Evolutionary conservation across 2,888 invertebrate genomes (phyloP), one percentile per base, ranked within the genome.

Genomic region (Yponomeuta evonymella): DNA sequence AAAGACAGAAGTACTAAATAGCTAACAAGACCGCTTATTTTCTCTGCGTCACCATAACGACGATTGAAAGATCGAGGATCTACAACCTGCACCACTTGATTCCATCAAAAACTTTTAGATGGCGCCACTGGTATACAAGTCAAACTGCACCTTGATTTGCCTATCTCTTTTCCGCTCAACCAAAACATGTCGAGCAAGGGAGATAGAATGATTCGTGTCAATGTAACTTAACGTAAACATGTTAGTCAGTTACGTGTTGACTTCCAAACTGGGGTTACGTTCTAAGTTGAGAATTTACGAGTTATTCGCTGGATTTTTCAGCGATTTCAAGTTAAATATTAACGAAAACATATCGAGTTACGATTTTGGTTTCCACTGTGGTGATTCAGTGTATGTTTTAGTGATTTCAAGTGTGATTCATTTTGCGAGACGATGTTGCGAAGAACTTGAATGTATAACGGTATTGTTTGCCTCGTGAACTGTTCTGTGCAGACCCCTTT

Each of bases 171-270:
- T 75, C 77, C 75, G 73, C 71, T 70, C 71, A 15, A 51, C 6
- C 1, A 23, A 12, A 63, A 15, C 58, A 51, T 68, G 15, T 30
- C 48, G 0, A 63, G 71, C 29, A 36, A 87, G 72, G 79, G 81
- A 77, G 83, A 83, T 70, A 76, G 69, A 73, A 70, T 72, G 72
- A 72, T 71, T 76, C 72, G 75, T 80, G 81, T 81, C 83, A 86
- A 83, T 83, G 83, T 81, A 86, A 83, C 83, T 77, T 83, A 82
- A 83, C 79, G 83, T 87, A 87, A 88, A 88, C 88, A 87, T 73
- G 73, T 43, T 2, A 36, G 36, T 84, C 84, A 89, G 87, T 88
- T 81, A 82, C 79, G 77, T 79, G 80, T 82, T 84, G 84, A 58
- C 51, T 58, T 84, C 82, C 83, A 82, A 77, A 75, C 84, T 79